Conservation (phyloP, 2,113 vertebrate genomes). For the Boulengeromyrus knoepffleri region DNA sequence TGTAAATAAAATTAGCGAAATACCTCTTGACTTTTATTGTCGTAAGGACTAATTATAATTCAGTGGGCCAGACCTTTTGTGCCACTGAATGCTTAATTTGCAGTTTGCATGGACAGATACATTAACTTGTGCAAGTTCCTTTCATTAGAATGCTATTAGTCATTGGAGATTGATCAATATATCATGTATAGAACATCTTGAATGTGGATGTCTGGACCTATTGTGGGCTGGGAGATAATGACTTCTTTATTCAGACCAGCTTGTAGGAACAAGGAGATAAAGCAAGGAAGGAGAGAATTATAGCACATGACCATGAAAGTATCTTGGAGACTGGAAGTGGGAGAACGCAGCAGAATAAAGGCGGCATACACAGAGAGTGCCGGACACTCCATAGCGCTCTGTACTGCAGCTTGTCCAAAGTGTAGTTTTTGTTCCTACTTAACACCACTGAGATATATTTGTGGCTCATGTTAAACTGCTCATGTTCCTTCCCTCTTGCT, state of each 20-base stretch:
- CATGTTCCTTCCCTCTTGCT: neutral
- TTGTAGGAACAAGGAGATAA: constrained; percentile 95
- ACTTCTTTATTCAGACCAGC: constrained; percentile 83
- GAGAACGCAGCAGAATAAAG: constrained; percentile 56
- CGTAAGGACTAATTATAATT: constrained; percentile 75
- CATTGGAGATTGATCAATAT: constrained; percentile 85
- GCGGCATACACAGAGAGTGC: constrained; percentile 38
- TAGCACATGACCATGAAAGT: constrained; percentile 71
- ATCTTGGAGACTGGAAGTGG: constrained; percentile 72
- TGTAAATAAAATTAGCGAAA: constrained; percentile 71
- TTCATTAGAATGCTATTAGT: constrained; percentile 81
- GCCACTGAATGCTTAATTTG: constrained; percentile 73
- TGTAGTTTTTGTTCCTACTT: neutral
- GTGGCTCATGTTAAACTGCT: neutral
- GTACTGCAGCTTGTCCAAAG: constrained; percentile 22
- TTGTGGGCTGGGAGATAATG: constrained; percentile 85
- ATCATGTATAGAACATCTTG: constrained; percentile 89
- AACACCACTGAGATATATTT: neutral
- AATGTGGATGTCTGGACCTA: constrained; percentile 83
- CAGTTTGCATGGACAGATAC: constrained; percentile 75
- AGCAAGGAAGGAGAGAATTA: constrained; percentile 77
- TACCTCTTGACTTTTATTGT: constrained; percentile 77
- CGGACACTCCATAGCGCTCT: constrained; percentile 36
- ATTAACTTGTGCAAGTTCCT: constrained; percentile 70
- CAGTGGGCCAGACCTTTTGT: constrained; percentile 68